These are phyloP conservation scores for Pandemis cinnamomeana DNA, from an alignment of 2,888 invertebrate species.

Conservation along the genomic window DNA sequence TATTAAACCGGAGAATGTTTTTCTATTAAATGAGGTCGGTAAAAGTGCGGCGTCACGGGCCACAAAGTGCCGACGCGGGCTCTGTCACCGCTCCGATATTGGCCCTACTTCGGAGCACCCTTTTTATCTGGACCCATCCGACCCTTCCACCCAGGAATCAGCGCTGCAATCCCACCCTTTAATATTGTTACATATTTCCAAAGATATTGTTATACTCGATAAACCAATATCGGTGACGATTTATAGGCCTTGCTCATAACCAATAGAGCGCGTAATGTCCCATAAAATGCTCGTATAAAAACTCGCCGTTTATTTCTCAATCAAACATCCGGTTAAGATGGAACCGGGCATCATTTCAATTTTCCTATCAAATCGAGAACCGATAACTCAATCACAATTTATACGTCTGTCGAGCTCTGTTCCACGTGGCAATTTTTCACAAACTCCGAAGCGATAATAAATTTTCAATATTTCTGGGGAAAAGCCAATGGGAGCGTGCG, in stretches of 20 bases:
- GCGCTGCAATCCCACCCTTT: constrained; percentile 66
- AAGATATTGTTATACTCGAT: constrained; percentile 47
- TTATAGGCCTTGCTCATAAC: constrained; percentile 52
- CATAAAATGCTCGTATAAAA: constrained; percentile 46
- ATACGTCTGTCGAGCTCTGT: constrained; percentile 48
- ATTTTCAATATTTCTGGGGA: constrained; percentile 47
- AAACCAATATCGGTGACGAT: constrained; percentile 53
- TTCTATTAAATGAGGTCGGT: constrained; percentile 39
- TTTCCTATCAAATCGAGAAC: constrained; percentile 46
- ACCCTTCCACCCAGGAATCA: constrained; percentile 73
- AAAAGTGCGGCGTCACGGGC: constrained; percentile 46
- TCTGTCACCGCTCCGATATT: constrained; percentile 66
- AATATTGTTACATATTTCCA: constrained; percentile 66
- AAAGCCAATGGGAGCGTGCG: constrained; percentile 42
- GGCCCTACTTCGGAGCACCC: constrained; percentile 61
- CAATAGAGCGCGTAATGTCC: constrained; percentile 51
- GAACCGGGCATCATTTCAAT: constrained; percentile 43
- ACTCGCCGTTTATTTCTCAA: constrained; percentile 37
- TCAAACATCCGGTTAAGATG: constrained; percentile 25
- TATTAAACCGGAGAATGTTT: constrained; percentile 40
- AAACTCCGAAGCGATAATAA: constrained; percentile 54
- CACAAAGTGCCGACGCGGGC: constrained; percentile 47
- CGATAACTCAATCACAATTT: constrained; percentile 50
- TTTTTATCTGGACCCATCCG: constrained; percentile 70
- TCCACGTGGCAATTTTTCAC: constrained; percentile 54